A percentile compares a stretch with the other conserved stretches of the same genome.
Evolutionary conservation across 2,113 vertebrate species (phyloP).

Genomic region (Poecilia latipinna): DNA sequence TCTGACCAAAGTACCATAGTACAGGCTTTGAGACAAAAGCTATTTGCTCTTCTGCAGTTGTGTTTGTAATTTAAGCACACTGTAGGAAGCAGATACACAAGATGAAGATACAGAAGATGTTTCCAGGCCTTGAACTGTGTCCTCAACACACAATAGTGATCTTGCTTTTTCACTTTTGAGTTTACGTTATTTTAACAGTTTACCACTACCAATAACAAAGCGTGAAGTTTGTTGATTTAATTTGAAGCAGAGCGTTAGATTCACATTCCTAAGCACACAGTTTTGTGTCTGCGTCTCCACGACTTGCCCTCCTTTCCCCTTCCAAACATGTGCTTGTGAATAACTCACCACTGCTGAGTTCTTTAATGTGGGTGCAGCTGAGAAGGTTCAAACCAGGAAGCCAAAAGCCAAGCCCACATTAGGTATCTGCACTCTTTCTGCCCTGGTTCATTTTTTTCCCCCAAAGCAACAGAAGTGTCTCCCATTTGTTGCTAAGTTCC

Average conservation of each 20-base stretch:
- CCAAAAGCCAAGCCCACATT: constrained; percentile 37
- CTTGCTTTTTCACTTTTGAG: background rate
- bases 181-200: background rate
- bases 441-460: constrained; percentile 53
- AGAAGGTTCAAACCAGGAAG: constrained; percentile 27
- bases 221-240: background rate
- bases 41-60: background rate
- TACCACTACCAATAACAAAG: background rate
- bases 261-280: constrained; percentile 25
- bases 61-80: background rate
- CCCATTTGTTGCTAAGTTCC: constrained; percentile 9
- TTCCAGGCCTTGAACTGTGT: background rate
- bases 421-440: constrained; percentile 31
- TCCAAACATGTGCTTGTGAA: constrained; percentile 11
- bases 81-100: background rate
- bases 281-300: background rate
- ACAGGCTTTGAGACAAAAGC: background rate
- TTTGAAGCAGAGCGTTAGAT: background rate
- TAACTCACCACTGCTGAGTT: constrained; percentile 1
- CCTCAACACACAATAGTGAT: background rate
- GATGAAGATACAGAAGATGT: background rate
- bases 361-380: constrained; percentile 59
- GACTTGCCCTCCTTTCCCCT: background rate
- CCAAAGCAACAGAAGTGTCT: constrained; percentile 47
- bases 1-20: no score